These are phyloP conservation scores for Halisarca cf. caerulea DNA, from an alignment of 37 sponge, comb jelly and placozoan genomes.

Conservation along the genomic window DNA sequence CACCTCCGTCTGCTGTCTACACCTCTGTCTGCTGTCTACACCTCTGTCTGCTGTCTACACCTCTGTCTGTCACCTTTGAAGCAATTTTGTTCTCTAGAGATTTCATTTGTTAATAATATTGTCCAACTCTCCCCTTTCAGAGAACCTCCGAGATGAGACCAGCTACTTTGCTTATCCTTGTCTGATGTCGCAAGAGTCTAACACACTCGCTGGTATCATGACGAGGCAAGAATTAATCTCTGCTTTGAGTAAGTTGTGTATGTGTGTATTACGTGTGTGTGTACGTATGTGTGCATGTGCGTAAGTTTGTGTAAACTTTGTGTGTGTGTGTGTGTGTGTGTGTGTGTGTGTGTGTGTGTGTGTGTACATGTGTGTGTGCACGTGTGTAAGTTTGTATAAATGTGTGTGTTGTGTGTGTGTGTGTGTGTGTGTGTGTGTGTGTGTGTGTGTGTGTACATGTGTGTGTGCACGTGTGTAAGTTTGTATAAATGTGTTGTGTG, in stretches of 20 bases:
- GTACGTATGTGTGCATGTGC: no score
- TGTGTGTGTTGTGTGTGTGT: neutral
- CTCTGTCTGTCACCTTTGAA: no score
- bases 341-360: neutral
- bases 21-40: no score
- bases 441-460: no score
- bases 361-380: no score
- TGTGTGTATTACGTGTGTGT: neutral
- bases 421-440: conserved; percentile 5
- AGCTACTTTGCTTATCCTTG: conserved; percentile 93
- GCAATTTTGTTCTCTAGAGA: no score
- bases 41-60: no score
- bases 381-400: neutral
- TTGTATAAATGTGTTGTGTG: neutral
- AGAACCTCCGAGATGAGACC: conserved; percentile 60
- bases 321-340: neutral
- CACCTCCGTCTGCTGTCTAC: no score
- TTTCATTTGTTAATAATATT: no score
- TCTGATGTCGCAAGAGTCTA: conserved; percentile 74
- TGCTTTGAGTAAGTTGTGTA: conserved; percentile 69
- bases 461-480: no score
- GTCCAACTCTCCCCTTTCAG: conserved; percentile 16
- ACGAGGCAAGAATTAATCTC: conserved; percentile 79
- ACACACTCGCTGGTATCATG: conserved; percentile 82
- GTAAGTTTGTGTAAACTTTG: neutral